phyloP scores from a whole-genome alignment of 2,888 invertebrate genomes.

The Eupsilia transversa region DNA sequence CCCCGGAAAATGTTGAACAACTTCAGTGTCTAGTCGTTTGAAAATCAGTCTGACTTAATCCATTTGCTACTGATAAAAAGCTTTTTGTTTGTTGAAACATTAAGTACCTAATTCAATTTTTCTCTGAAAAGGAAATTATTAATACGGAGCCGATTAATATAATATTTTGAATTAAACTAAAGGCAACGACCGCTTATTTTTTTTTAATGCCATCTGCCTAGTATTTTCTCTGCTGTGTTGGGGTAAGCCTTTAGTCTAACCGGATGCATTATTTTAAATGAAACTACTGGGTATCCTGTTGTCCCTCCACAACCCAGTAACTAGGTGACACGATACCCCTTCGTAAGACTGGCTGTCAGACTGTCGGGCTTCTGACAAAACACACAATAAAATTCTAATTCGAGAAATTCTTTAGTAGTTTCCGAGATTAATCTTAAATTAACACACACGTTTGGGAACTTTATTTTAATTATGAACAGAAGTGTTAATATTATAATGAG shows the following conservation, averaged over 20 bases:
- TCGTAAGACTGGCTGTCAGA: background rate
- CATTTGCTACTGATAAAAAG: conserved; percentile 12
- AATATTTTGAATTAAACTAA: background rate
- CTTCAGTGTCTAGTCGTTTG: conserved; percentile 16
- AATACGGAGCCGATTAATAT: background rate
- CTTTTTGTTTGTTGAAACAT: background rate
- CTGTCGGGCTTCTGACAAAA: background rate
- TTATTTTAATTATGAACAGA: conserved; percentile 53
- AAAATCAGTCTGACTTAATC: conserved; percentile 11
- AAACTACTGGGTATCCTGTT: too few relatives aligned
- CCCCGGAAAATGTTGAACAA: conserved; percentile 26
- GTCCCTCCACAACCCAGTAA: background rate
- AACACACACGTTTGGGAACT: conserved; percentile 41
- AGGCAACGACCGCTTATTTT: background rate
- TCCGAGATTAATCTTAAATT: conserved; percentile 26
- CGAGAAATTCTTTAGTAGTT: background rate
- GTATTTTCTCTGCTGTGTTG: background rate
- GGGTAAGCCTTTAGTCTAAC: background rate
- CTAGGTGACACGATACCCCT: background rate
- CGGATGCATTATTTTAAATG: background rate
- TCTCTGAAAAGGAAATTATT: background rate
- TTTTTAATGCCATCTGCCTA: background rate
- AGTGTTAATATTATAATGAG: conserved; percentile 80
- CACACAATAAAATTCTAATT: background rate
- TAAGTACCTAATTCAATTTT: background rate